Percentiles rank a stretch among this genome's conserved stretches.
Conservation (phyloP, 2,888 invertebrate genomes). For the Drosophila antonietae region DNA sequence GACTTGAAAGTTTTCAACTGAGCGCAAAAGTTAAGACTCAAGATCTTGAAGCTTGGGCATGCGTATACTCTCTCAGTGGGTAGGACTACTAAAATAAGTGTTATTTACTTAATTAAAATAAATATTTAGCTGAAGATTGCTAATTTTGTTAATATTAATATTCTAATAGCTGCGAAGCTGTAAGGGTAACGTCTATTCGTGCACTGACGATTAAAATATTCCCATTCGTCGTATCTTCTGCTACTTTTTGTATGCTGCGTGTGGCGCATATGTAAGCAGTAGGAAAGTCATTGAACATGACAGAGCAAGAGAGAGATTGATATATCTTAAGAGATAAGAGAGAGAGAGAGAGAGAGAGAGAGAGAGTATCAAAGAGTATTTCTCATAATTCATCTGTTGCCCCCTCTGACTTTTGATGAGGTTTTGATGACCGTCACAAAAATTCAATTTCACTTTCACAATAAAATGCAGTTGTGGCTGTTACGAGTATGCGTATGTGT, state of each 20-base stretch:
- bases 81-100: neutral
- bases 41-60: neutral
- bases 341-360: neutral
- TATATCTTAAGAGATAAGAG: neutral
- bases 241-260: neutral
- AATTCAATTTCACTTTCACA: constrained; percentile 69
- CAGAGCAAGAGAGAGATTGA: neutral
- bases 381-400: constrained; percentile 7
- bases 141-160: neutral
- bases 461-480: constrained; percentile 43
- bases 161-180: neutral
- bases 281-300: neutral
- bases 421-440: constrained; percentile 44
- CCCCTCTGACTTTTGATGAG: constrained; percentile 40
- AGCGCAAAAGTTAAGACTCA: constrained; percentile 28
- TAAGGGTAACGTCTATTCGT: neutral
- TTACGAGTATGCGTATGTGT: constrained; percentile 36
- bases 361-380: constrained; percentile 9
- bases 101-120: neutral
- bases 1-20: constrained; percentile 27
- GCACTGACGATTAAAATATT: neutral
- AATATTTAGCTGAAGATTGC: neutral
- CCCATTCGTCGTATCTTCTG: neutral
- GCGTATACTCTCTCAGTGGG: neutral
- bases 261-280: constrained; percentile 32